Evolutionary conservation across 2,888 invertebrate species (phyloP), one percentile per base, ranked within the genome.

Genomic region (Cerastis rubricosa): DNA sequence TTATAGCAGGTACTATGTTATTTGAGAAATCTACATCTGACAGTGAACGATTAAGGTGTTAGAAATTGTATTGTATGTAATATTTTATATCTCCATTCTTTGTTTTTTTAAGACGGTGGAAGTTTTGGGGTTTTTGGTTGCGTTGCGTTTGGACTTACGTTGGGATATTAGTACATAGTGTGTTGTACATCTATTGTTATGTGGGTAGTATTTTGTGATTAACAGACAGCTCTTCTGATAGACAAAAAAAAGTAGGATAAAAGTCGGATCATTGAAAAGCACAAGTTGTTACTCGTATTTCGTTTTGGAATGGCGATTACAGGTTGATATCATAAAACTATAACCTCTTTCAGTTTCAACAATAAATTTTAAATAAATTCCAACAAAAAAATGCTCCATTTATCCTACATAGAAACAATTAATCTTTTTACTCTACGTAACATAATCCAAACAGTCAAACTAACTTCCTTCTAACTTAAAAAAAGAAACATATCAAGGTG

Each of bases 401-500:
- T 71, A 67, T 61, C 45, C 59, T 12, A 63, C 61, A 70, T 72
- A 72, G 66, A 69, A 85, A 84, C 78, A 85, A 84, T 84, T 78
- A 84, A 84, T 84, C 85, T 74, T 85, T 71, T 84, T 70, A 85
- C 66, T 59, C 40, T 80, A 77, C 77, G 87, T 81, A 87, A 87
- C 77, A 85, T 84, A 86, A 89, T 89, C 87, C 80, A 73, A 80
- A 51, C 65, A 72, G 61, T 82, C 54, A 70, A 72, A 85, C 86
- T 78, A 67, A 89, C 89, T 89, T 89, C 89, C 89, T 88, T 81
- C 80, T 88, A 88, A 85, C 81, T 75, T 35, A n/a, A 76, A 80
- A 85, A 85, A 88, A 88, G n/a, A 89, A 80, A 61, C 76, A 68
- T 88, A 88, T 83, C 88, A 88, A 88, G 88, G 88, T 88, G 88